Evolutionary conservation across 1,140 invertebrate species (phyloP), one percentile per base, ranked within the genome.

Genomic region (Stegodyphus mimosarum): DNA sequence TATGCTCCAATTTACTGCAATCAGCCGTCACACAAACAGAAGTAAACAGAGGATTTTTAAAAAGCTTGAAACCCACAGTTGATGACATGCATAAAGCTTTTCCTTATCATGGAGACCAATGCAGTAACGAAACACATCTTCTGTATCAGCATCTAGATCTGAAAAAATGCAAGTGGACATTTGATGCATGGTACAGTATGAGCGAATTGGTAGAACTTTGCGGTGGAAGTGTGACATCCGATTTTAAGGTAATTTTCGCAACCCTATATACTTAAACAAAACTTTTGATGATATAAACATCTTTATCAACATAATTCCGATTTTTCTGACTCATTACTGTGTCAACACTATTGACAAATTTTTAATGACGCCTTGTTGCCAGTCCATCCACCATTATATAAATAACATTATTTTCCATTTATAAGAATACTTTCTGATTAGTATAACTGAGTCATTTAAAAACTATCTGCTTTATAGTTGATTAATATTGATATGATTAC

Each of bases 151-250:
- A 92, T 81, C 87, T 92, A 3, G 88, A 92, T 87, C 86, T 91
- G 49, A 90, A 91, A 78, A 89, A 87, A 11, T 92, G 92, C 87
- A 88, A 89, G 67, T 92, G 92, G 92, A 90, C 86, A 63, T 92
- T 92, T 87, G 89, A 91, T 87, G 91, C 90, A 13, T 92, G 90
- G 90, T 92, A 91, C 88, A 89, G 90, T 79, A 91, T 92, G 90
- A 89, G 90, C 7, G 90, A 92, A 78, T 88, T 92, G 71, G 89
- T 92, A 18, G 90, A 92, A 87, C 87, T 90, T 5, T 92, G 92
- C 88, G 91, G 91, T 49, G 92, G 91, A 72, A 88, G 89, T 53
- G 88, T 92, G 13, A 88, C 89, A 6, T 90, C 91, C 6, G 90
- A 91, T 87, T 92, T 91, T 85, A 87, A 90, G 87, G 89, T 89